Base-by-base conservation (phyloP, 1,140 invertebrate genomes). In the Cydia strobilella region DNA sequence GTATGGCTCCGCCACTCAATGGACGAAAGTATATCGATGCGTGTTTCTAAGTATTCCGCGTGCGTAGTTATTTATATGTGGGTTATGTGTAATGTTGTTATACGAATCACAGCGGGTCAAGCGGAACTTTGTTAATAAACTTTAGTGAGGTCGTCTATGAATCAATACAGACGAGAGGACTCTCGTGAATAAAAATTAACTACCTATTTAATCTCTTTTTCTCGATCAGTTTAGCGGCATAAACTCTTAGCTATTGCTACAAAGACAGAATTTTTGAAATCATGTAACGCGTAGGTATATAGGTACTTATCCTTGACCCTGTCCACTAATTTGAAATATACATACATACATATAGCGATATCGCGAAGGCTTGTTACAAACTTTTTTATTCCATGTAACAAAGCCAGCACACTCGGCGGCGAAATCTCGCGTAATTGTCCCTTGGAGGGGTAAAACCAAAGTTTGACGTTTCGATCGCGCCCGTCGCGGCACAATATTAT, bases 401-500 rank as follows among this genome's bases (percentile, higher is more conserved):
- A 69, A 39, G 63, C 31, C 65, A 31, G 18, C 31, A n/a, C 25
- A 25, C 12, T 66, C 31, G 62, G 25, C 27, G 25, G 13, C 27
- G 63, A 66, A 25, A 66, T 66, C 63, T 66, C 25, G 2, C n/a
- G 27, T 42, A 69, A 69, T 69, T 69, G 65, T 69, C 31, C 65
- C 65, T 39, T 20, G 0, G 31, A 35, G 31, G 27, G 35, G 31
- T 18, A 69, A 69, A 69, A 69, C 31, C 65, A 69, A 69, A 69
- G 65, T 69, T 69, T 69, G 65, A 69, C 65, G 65, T 69, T 35
- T 39, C 65, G 65, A 69, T 69, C 65, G 65, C 25, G 31, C 65
- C 65, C 65, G n/a, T n/a, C n/a, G 65, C 31, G 35, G 65, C 65
- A 69, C 65, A 69, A 69, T 69, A 69, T 69, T 69, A 69, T 69